Evolutionary conservation across 2,113 vertebrate species (phyloP).

Genomic region (Condylura cristata): DNA sequence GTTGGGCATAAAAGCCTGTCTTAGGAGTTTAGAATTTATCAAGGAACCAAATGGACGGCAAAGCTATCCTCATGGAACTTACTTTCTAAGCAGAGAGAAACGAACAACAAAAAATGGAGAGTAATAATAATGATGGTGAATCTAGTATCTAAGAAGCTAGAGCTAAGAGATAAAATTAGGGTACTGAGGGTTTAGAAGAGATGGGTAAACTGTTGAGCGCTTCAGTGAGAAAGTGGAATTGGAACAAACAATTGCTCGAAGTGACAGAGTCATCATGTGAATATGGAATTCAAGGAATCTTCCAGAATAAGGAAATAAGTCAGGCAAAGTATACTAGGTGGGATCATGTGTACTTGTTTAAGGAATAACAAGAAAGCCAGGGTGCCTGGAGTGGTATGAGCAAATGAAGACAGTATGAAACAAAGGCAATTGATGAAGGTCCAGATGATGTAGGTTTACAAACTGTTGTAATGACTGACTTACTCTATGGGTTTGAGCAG

Average conservation of each 20-base stretch:
- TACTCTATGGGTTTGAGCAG: background rate
- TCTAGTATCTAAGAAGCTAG: background rate
- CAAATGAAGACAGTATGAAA: background rate
- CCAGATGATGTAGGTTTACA: background rate
- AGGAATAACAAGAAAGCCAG: background rate
- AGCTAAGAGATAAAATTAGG: background rate
- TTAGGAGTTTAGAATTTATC: background rate
- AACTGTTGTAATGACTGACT: background rate
- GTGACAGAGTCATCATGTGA: background rate
- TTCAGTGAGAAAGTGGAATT: background rate
- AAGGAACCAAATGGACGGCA: background rate
- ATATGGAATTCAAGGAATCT: background rate
- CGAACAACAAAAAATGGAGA: background rate
- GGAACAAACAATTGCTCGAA: background rate
- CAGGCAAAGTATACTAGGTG: too few relatives aligned
- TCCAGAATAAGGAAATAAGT: background rate
- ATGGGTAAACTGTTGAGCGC: background rate
- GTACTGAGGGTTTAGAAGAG: background rate
- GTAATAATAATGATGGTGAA: background rate
- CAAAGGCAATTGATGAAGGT: background rate
- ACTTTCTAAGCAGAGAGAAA: background rate
- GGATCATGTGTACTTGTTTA: background rate
- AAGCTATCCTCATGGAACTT: background rate
- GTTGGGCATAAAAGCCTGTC: background rate
- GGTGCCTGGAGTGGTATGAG: background rate